Percentiles rank a stretch among this genome's conserved stretches.
Conservation (phyloP, 1,140 invertebrate species). For the Apis florea region DNA sequence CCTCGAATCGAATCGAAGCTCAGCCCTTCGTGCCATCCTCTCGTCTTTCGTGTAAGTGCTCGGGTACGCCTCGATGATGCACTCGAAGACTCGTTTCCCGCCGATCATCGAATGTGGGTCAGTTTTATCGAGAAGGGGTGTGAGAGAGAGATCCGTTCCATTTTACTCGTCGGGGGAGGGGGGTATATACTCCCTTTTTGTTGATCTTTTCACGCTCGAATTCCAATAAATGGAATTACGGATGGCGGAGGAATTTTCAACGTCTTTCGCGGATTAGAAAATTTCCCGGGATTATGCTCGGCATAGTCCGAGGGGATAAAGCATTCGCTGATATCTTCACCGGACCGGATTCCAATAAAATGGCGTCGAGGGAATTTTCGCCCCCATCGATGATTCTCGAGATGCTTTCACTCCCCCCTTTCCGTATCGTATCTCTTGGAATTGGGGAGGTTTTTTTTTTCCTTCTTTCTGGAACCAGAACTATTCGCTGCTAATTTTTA, state of each 20-base stretch:
- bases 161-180: slow-evolving; percentile 35
- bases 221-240: slow-evolving; percentile 49
- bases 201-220: slow-evolving; percentile 55
- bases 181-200: slow-evolving; percentile 29
- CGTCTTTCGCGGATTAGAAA: slow-evolving; percentile 20
- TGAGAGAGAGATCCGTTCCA: slow-evolving; percentile 20
- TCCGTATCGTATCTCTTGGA: not conserved
- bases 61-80: slow-evolving; percentile 45
- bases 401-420: no score
- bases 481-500: no score
- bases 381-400: no score
- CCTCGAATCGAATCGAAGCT: slow-evolving; percentile 48
- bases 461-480: no score
- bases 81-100: slow-evolving; percentile 61
- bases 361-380: slow-evolving; percentile 1
- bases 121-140: slow-evolving; percentile 51
- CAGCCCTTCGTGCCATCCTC: slow-evolving; percentile 43
- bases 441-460: not conserved
- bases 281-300: slow-evolving; percentile 26
- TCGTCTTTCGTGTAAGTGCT: slow-evolving; percentile 47
- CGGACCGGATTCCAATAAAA: slow-evolving; percentile 43
- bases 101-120: slow-evolving; percentile 62
- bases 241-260: slow-evolving; percentile 8
- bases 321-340: slow-evolving; percentile 4
- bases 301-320: no score